Evolutionary conservation across 2,113 vertebrate species (phyloP), one percentile per base, ranked within the genome.

Genomic region (Sterrhoptilus dennistouni): DNA sequence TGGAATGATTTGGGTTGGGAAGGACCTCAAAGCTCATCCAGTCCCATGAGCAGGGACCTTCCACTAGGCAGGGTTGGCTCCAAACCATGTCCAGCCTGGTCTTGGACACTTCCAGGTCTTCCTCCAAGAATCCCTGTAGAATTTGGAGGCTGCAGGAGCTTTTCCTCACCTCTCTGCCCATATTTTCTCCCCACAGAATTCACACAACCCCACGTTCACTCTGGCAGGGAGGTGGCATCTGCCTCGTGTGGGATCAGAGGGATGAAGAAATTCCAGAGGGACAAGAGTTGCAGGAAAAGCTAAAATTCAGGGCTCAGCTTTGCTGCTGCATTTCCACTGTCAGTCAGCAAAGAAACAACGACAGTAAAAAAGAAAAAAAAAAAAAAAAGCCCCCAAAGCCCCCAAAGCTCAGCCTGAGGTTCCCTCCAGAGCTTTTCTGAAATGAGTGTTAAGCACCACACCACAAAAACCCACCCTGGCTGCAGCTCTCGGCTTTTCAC

Each of bases 201-300:
- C 35, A 5, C 3, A 5, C 36, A 65, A 40, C 14, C 28, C 38
- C 9, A 1, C 5, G 12, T 53, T 17, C 35, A 3, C 35, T 21
- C 29, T 3, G 5, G 25, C 7, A 3, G 24, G 40, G 9, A 42
- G 44, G 24, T 38, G 47, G 31, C 50, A 8, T 20, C 23, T 45
- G 16, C 25, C 22, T 63, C 9, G 18, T 19, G 33, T 36, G 28
- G 28, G 25, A 31, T 47, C 4, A 17, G 33, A 17, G 33, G 36
- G 13, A 59, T 11, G 42, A 59, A 28, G n/a, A 3, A 2, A 19
- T 24, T 52, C 2, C 4, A 11, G 0, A 11, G 0, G 8, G 79
- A 44, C 1, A 18, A 2, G 25, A 71, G 35, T 57, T 35, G 29
- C 2, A 1, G 14, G n/a, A 17, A 9, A 22, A 33, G 16, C 14